A percentile compares a stretch with the other conserved stretches of the same genome.
Conservation (phyloP, 2,797 vertebrate genomes). For the Sebastes nivosus region DNA sequence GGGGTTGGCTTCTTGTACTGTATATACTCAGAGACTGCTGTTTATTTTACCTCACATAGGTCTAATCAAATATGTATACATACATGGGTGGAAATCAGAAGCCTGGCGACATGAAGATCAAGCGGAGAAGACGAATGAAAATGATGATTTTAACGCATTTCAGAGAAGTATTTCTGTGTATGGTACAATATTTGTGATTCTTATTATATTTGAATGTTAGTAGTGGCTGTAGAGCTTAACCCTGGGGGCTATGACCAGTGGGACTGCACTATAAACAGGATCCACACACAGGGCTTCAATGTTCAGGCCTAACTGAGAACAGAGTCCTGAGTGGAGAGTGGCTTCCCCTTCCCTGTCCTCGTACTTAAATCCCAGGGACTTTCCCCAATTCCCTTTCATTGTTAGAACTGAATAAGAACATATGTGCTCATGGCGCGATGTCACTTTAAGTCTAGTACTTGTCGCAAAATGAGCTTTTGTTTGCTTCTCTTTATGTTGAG, state of each 20-base stretch:
- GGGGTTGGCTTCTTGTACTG: slow-evolving; percentile 61
- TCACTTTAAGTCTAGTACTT: slow-evolving; percentile 53
- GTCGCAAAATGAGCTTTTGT: slow-evolving; percentile 44
- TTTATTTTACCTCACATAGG: slow-evolving; percentile 76
- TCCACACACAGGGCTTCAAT: slow-evolving; percentile 44
- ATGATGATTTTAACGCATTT: slow-evolving; percentile 57
- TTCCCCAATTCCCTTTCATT: slow-evolving; percentile 38
- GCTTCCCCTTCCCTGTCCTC: slow-evolving; percentile 6
- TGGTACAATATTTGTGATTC: slow-evolving; percentile 69
- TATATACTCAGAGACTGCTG: slow-evolving; percentile 74
- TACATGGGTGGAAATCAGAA: slow-evolving; percentile 38
- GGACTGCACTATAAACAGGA: slow-evolving; percentile 60
- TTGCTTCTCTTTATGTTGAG: slow-evolving; percentile 42
- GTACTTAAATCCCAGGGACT: slow-evolving; percentile 43
- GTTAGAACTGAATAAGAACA: slow-evolving; percentile 50
- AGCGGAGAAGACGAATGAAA: slow-evolving; percentile 35
- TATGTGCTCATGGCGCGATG: slow-evolving; percentile 42
- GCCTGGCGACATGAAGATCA: slow-evolving; percentile 32
- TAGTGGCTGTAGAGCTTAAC: slow-evolving; percentile 62
- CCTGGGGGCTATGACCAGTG: slow-evolving; percentile 44
- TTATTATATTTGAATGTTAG: slow-evolving; percentile 76
- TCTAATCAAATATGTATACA: slow-evolving; percentile 60
- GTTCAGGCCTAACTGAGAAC: slow-evolving; percentile 30
- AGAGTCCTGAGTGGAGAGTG: slow-evolving; percentile 38
- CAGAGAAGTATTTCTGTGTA: slow-evolving; percentile 68